phyloP scores from a whole-genome alignment of 2,888 invertebrate genomes.

The Heliconius cydno region DNA sequence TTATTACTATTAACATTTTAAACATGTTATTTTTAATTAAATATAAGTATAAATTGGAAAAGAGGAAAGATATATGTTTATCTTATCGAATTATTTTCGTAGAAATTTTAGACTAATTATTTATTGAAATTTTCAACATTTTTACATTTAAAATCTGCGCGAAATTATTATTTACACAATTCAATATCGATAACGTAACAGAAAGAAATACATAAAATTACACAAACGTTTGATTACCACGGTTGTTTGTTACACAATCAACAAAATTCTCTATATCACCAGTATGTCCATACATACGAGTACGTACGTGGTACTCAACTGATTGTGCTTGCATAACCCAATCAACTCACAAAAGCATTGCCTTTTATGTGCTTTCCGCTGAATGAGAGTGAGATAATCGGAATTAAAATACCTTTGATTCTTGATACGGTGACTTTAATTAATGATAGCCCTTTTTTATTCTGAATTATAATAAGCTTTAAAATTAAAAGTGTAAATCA shows the following conservation, averaged over 20 bases:
- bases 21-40: too few relatives aligned
- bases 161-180: neutral
- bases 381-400: constrained; percentile 32
- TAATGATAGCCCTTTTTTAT: constrained; percentile 16
- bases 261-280: constrained; percentile 65
- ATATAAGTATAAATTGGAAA: too few relatives aligned
- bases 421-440: constrained; percentile 20
- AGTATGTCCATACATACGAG: constrained; percentile 39
- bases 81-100: too few relatives aligned
- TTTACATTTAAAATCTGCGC: too few relatives aligned
- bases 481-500: neutral
- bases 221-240: constrained; percentile 5
- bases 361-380: constrained; percentile 55
- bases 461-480: constrained; percentile 25
- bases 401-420: constrained; percentile 24
- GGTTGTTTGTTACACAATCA: constrained; percentile 63
- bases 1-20: too few relatives aligned
- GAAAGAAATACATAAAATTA: neutral
- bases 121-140: too few relatives aligned
- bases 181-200: neutral
- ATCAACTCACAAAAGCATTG: constrained; percentile 54
- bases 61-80: too few relatives aligned
- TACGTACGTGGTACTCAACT: constrained; percentile 55
- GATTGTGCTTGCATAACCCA: constrained; percentile 62
- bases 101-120: too few relatives aligned